A percentile compares a stretch with the other conserved stretches of the same genome.
Evolutionary conservation across 2,888 invertebrate species (phyloP).

Genomic region (Tromatobia lineatoria): DNA sequence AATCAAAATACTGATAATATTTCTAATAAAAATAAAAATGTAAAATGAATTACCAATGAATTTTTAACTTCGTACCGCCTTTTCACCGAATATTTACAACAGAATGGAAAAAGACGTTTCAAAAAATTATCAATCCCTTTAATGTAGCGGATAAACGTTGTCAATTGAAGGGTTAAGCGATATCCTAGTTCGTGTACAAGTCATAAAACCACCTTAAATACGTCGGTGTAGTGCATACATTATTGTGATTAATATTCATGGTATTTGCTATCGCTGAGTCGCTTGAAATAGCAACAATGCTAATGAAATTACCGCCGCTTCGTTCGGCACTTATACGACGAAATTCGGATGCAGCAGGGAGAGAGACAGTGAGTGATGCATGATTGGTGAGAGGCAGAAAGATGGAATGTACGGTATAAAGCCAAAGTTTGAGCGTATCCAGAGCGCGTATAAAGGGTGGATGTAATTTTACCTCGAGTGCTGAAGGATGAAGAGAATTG

Average conservation of each 20-base stretch:
- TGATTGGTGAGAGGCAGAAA: conserved; percentile 9
- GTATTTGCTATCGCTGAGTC: conserved; percentile 31
- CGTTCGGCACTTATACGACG: conserved; percentile 43
- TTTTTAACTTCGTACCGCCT: too few relatives aligned
- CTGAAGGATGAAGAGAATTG: conserved; percentile 60
- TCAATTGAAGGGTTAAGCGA: too few relatives aligned
- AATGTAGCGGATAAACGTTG: too few relatives aligned
- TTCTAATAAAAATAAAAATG: too few relatives aligned
- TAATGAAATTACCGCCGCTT: conserved; percentile 69
- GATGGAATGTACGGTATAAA: neutral
- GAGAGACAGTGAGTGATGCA: conserved; percentile 16
- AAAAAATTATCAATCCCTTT: too few relatives aligned
- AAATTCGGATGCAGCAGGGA: conserved; percentile 51
- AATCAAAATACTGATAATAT: too few relatives aligned
- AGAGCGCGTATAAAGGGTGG: conserved; percentile 44
- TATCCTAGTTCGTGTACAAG: too few relatives aligned
- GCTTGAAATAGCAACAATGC: conserved; percentile 64
- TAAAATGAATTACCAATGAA: too few relatives aligned
- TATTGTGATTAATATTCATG: conserved; percentile 2
- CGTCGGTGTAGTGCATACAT: neutral
- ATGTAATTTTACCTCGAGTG: conserved; percentile 72
- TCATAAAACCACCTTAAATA: too few relatives aligned
- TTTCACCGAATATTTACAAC: too few relatives aligned
- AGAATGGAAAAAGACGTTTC: too few relatives aligned
- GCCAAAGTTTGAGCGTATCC: conserved; percentile 54